Conservation (phyloP, 2,113 vertebrate species). For the Numida meleagris region DNA sequence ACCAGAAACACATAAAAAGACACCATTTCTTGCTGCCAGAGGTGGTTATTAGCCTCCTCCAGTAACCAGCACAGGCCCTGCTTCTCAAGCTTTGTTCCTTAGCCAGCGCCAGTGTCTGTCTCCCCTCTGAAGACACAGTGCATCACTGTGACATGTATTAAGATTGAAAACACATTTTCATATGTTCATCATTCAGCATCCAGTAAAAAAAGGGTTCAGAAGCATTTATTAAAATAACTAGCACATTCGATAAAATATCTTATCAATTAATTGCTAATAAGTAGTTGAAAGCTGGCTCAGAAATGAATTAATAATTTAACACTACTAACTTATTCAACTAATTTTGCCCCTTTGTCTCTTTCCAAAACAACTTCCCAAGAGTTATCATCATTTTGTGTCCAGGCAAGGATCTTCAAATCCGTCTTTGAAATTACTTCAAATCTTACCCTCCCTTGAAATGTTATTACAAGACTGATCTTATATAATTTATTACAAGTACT, state of each 20-base stretch:
- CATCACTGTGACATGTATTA: not conserved
- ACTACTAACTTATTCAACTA: conserved; percentile 7
- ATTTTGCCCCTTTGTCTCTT: not conserved
- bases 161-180: not conserved
- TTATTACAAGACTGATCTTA: conserved; percentile 18
- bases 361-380: not conserved
- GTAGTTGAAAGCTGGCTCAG: conserved; percentile 4
- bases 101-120: accelerated
- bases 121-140: not conserved
- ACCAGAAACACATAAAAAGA: not conserved
- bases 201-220: not conserved
- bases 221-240: not conserved
- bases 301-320: conserved; percentile 37
- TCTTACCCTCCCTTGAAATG: not conserved
- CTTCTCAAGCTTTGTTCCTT: not conserved
- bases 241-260: not conserved
- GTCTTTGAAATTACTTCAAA: conserved; percentile 10
- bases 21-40: not conserved
- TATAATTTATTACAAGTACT: not conserved
- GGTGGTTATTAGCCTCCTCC: not conserved
- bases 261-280: conserved; percentile 32
- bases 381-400: not conserved
- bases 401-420: conserved; percentile 16
- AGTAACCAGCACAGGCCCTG: not conserved
- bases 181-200: accelerated